Evolutionary conservation across 2,797 vertebrate species (phyloP), one percentile per base, ranked within the genome.

Genomic region (Hemitrygon akajei): DNA sequence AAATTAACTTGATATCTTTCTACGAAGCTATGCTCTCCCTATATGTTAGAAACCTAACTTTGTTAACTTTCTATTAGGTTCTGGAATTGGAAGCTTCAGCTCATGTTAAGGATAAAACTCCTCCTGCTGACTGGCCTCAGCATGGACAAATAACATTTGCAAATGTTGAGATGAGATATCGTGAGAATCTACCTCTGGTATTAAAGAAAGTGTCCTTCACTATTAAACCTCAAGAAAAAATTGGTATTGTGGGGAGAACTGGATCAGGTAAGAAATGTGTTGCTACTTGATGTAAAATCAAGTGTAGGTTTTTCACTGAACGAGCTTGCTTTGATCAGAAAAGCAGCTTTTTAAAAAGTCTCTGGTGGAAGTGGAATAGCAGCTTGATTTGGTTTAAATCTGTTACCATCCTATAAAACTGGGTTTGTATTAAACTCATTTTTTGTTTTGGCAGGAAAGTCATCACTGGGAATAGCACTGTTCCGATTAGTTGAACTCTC

Each of bases 181-280:
- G 98, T 94, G 98, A 98, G 94, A 98, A 98, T 94, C 97, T 98
- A 63, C 98, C 98, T 1, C 96, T 98, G 94, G 98, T 98, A 40
- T 96, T 99, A 56, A 98, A 98, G 96, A 98, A 97, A 95, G 97
- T 99, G 58, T 98, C 98, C 95, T 98, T 97, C 96, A 98, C 96
- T 93, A 97, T 99, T 95, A 97, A 97, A 94, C 98, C 98, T 0
- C 98, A 98, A 95, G 98, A 99, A 94, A 99, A 98, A 96, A 96
- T 99, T 7, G 98, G 98, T 94, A 98, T 99, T 0, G 97, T 98
- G 87, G 98, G 98, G 30, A 97, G 98, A 91, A 99, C 98, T 0
- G 98, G 98, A 84, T 98, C 98, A 95, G 98, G 98, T 97, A 94
- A n/a, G 94, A 69, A n/a, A 80, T 58, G 25, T 66, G 37, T 22